Evolutionary conservation across 2,888 invertebrate species (phyloP).

Genomic region (Oeneis ivallda): DNA sequence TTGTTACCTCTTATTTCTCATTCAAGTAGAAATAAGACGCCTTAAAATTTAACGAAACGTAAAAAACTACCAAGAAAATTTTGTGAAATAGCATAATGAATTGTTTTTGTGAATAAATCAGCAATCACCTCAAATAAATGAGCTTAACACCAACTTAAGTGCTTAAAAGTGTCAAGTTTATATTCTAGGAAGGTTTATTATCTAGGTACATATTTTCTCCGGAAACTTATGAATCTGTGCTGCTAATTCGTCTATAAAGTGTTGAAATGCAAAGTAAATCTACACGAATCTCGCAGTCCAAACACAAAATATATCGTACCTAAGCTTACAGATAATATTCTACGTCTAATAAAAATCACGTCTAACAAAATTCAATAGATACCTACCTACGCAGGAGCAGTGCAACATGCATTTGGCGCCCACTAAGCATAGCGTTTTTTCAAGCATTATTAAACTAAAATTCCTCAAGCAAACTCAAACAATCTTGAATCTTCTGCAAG

Average conservation of each 20-base stretch:
- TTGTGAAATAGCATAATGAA: constrained; percentile 46
- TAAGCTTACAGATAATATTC: constrained; percentile 33
- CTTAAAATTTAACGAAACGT: constrained; percentile 55
- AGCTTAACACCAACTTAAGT: neutral
- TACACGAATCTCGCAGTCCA: neutral
- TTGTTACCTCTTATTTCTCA: constrained; percentile 50
- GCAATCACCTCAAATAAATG: neutral
- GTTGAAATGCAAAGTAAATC: neutral
- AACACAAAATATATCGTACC: constrained; percentile 2
- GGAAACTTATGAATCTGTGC: neutral
- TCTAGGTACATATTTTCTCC: neutral
- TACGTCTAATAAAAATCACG: constrained; percentile 45
- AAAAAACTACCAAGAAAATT: constrained; percentile 47
- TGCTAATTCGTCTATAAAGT: no score
- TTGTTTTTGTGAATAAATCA: constrained; percentile 8
- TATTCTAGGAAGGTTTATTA: neutral
- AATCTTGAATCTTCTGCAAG: constrained; percentile 46
- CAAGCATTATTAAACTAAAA: constrained; percentile 71
- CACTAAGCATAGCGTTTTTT: constrained; percentile 68
- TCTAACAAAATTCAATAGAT: constrained; percentile 58
- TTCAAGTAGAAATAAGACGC: constrained; percentile 49
- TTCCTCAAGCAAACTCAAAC: constrained; percentile 53
- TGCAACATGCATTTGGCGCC: constrained; percentile 78
- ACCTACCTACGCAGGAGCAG: constrained; percentile 51
- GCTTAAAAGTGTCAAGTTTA: neutral